Conservation (phyloP, 2,113 vertebrate genomes). For the Prunella fulvescens region DNA sequence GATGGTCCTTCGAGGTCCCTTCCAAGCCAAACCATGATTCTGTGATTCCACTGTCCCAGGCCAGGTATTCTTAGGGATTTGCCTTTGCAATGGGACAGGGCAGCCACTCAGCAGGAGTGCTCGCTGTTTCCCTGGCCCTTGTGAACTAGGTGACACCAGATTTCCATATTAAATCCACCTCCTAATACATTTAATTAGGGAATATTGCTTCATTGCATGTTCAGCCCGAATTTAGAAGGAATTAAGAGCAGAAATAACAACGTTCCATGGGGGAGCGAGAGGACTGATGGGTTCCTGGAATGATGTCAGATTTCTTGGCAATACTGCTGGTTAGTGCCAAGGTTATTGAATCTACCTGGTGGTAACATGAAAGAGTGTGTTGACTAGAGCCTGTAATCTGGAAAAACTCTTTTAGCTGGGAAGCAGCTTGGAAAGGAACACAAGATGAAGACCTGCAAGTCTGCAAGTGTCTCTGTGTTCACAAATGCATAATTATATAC, state of each 20-base stretch:
- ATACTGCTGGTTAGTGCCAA: background rate
- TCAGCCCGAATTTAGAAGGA: background rate
- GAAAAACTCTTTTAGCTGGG: background rate
- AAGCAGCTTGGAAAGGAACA: background rate
- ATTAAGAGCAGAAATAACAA: background rate
- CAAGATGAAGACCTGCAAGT: background rate
- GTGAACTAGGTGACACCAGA: background rate
- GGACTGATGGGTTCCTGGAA: background rate
- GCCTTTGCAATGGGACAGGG: background rate
- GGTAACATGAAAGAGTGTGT: background rate
- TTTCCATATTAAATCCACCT: background rate
- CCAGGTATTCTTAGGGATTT: background rate
- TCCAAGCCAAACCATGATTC: background rate
- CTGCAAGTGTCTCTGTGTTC: background rate
- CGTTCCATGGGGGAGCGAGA: fast-evolving
- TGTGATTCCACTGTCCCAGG: background rate
- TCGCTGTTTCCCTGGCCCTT: fast-evolving
- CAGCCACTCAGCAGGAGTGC: background rate
- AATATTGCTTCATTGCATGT: background rate
- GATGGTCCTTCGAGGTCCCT: background rate
- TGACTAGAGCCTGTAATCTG: background rate
- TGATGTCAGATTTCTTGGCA: background rate
- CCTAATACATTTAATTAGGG: background rate
- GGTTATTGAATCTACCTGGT: background rate
- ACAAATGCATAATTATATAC: background rate